Evolutionary conservation across 1,140 invertebrate genomes (phyloP), one percentile per base, ranked within the genome.

Genomic region (Penaeus indicus): DNA sequence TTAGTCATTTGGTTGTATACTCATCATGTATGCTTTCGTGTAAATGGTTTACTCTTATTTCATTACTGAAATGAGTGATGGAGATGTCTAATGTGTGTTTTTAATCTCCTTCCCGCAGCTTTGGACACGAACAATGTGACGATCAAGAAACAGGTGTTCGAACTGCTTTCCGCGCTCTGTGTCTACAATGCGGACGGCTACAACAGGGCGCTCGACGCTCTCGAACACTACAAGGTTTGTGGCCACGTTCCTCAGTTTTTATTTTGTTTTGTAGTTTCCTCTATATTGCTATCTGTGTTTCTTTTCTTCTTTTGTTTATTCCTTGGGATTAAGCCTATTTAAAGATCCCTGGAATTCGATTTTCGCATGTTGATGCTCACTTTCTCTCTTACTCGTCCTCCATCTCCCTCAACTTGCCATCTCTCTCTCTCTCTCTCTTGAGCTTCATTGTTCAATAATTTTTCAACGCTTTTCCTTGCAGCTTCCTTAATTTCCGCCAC

Each of bases 61-160:
- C 10, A 13, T 2, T 54, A 16, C 16, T 54, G 54, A 54, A 54
- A 54, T 75, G 18, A 75, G 22, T 25, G 27, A 16, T 25, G 27
- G 1, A 32, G 13, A 32, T 10, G 19, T n/a, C 67, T 69, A 47
- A 47, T 22, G 13, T 42, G 11, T 38, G 27, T 27, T 25, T 25
- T 54, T 72, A 27, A 21, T 47, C 21, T 75, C 42, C 47, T 42
- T 25, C 82, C 90, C 94, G 91, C 95, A 94, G 97, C 97, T 90
- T 94, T 98, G 92, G 96, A 97, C 92, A 97, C 96, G 69, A 96
- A 95, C 89, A 97, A 97, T 92, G 94, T 95, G 75, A 95, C 96
- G 47, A 97, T 98, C 90, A 97, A 97, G 94, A 97, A 97, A 93
- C 97, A 97, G 94, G 96, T 97, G 90, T 97, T 98, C 92, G 97